Evolutionary conservation across 1,140 invertebrate species (phyloP), one percentile per base, ranked within the genome.

Genomic region (Euura lappo): DNA sequence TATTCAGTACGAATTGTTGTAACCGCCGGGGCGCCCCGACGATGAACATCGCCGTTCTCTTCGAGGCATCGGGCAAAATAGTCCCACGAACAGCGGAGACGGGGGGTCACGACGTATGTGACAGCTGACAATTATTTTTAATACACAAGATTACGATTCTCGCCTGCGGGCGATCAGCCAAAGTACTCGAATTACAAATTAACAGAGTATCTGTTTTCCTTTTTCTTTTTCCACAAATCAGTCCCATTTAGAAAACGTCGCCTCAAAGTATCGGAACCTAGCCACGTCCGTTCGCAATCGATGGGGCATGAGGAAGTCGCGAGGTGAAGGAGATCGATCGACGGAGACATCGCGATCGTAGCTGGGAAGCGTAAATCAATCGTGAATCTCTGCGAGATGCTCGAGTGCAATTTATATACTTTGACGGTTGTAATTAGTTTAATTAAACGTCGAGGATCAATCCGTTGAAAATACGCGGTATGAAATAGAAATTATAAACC

Each of bases 51-150:
- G 51, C 51, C 51, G 8, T 60, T 60, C 51, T 60, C 51, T 60
- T n/a, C 6, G 51, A 60, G 51, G n/a, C 47, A n/a, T 8, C 51
- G 51, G 28, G 28, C 28, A 28, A 28, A 60, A 60, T 60, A 68
- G 44, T 28, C 66, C 13, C 13, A 68, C 66, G 66, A 68, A 68
- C 28, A 68, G 3, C 28, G 44, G 66, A 68, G 66, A 68, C 28
- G 60, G 66, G 66, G 66, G 66, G 66, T 68, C 66, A 75, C 71
- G 78, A 79, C 73, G 44, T 71, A 64, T 72, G 74, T 72, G 78
- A 76, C 78, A 79, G 78, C 76, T 74, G 45, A 69, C 76, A 73
- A 79, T 79, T 79, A 79, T 77, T 79, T 77, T 72, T 75, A 77
- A 71, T 75, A 28, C 28, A 28, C 28, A 28, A 28, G 28, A 65